Conservation (phyloP, 2,113 vertebrate species). For the Cyrtonyx montezumae region DNA sequence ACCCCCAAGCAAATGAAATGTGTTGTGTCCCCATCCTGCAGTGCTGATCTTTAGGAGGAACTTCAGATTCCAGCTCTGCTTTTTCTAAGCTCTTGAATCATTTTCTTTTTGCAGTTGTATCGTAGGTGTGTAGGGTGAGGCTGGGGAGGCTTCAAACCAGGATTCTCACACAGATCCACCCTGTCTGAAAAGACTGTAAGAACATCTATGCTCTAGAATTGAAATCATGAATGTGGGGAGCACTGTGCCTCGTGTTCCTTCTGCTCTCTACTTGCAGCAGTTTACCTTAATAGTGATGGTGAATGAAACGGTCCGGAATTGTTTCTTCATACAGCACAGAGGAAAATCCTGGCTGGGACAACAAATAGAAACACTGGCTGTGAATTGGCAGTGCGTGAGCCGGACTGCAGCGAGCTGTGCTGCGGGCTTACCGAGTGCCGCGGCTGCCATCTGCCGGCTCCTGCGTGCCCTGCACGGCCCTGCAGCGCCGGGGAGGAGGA, state of each 20-base stretch:
- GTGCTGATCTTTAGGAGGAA: neutral
- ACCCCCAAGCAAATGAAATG: neutral
- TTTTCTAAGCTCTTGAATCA: neutral
- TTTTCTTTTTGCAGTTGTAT: neutral
- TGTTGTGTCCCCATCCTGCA: neutral
- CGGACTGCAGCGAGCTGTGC: neutral
- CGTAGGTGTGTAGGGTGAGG: neutral
- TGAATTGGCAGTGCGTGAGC: neutral
- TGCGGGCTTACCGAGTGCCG: neutral
- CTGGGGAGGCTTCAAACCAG: neutral
- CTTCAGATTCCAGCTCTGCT: neutral
- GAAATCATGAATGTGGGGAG: neutral
- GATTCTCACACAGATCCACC: neutral
- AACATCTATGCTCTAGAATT: neutral
- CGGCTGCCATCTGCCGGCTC: slow-evolving; percentile 64
- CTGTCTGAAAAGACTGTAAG: neutral
- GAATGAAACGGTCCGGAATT: neutral
- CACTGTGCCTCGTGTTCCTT: neutral
- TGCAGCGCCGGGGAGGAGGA: neutral
- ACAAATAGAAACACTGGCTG: neutral
- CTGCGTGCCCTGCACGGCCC: neutral
- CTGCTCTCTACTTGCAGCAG: neutral
- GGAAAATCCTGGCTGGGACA: neutral
- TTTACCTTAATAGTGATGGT: neutral
- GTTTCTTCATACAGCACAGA: neutral